These are phyloP conservation scores for Cyanocitta stelleri DNA, from an alignment of 2,113 vertebrate species.

Conservation along the genomic window DNA sequence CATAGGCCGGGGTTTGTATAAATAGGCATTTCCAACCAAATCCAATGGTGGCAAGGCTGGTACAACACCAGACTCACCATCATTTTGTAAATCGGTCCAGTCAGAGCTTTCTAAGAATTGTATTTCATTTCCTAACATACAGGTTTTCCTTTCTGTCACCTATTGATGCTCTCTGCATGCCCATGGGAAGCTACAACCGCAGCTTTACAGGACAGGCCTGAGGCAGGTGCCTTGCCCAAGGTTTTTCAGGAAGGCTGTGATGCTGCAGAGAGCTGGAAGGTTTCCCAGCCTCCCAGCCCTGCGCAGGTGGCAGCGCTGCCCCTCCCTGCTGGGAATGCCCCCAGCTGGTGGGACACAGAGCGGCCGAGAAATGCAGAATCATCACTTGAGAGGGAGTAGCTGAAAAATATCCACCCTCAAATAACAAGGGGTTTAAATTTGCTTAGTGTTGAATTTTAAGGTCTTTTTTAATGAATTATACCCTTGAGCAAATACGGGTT, in stretches of 20 bases:
- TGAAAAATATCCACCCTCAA: neutral
- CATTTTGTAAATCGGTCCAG: neutral
- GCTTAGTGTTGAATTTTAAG: neutral
- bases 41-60: neutral
- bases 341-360: neutral
- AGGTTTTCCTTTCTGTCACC: neutral
- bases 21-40: neutral
- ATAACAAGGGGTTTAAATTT: neutral
- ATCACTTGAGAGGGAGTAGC: neutral
- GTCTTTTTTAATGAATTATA: neutral
- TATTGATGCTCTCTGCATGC: neutral
- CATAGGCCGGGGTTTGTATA: neutral
- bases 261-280: neutral
- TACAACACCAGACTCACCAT: neutral
- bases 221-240: neutral
- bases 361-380: neutral
- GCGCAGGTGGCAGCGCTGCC: rapidly evolving
- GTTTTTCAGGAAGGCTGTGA: neutral
- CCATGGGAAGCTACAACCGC: rapidly evolving
- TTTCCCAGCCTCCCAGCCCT: neutral
- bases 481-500: neutral
- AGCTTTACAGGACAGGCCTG: neutral
- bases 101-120: neutral
- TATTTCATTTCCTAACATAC: neutral
- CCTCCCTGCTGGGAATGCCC: neutral